A percentile compares a stretch with the other conserved stretches of the same genome.
Conservation (phyloP, 1,140 invertebrate species). For the Atta cephalotes region DNA sequence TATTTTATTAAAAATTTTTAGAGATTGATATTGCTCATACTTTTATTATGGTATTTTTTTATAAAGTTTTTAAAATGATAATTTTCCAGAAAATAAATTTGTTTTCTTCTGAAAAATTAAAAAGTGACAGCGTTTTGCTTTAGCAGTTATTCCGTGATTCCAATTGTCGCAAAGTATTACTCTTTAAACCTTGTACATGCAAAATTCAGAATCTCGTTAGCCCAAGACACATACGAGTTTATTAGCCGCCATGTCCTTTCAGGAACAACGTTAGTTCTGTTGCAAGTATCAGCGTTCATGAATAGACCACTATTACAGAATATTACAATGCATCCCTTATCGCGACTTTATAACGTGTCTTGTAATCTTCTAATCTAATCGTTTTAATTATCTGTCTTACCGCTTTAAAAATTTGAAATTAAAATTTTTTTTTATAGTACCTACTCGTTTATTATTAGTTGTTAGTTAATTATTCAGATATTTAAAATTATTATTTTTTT, state of each 20-base stretch:
- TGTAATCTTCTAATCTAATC: conserved; percentile 12
- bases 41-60: no score
- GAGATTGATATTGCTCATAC: no score
- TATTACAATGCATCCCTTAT: conserved; percentile 26
- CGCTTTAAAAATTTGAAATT: not conserved
- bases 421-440: not conserved
- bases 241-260: conserved; percentile 14
- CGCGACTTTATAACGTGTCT: not conserved
- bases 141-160: not conserved
- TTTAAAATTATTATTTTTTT: conserved; percentile 15
- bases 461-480: conserved; percentile 19
- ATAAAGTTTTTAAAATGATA: no score
- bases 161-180: not conserved
- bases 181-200: not conserved
- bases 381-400: not conserved
- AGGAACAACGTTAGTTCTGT: not conserved
- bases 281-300: not conserved
- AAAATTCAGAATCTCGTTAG: conserved; percentile 50
- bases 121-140: no score
- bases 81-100: no score
- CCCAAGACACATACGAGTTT: conserved; percentile 24
- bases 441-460: not conserved
- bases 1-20: no score
- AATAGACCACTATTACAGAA: conserved; percentile 23
- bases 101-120: no score